These are phyloP conservation scores for Pemphigus obesinymphae DNA, from an alignment of 1,140 invertebrate genomes.

Conservation along the genomic window DNA sequence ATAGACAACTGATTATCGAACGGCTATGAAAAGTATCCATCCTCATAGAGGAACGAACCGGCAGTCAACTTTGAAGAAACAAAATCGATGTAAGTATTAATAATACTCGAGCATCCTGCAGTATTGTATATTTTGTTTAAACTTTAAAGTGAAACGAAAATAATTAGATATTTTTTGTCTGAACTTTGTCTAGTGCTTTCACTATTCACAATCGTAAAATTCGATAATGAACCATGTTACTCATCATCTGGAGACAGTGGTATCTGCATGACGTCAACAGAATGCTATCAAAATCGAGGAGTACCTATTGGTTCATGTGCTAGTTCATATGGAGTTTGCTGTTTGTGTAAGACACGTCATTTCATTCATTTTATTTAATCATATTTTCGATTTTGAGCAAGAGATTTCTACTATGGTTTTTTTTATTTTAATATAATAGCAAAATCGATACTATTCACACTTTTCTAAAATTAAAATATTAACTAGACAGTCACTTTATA, in stretches of 20 bases:
- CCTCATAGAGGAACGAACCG: neutral
- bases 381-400: too few relatives aligned
- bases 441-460: too few relatives aligned
- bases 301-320: constrained; percentile 69
- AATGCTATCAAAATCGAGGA: constrained; percentile 65
- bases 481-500: too few relatives aligned
- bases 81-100: constrained; percentile 20
- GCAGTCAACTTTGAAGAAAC: constrained; percentile 7
- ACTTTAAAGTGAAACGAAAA: neutral
- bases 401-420: too few relatives aligned
- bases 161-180: neutral
- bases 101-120: too few relatives aligned
- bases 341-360: constrained; percentile 59
- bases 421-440: neutral
- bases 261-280: constrained; percentile 64
- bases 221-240: constrained; percentile 64
- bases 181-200: constrained; percentile 59
- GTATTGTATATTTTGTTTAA: neutral
- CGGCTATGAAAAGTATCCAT: neutral
- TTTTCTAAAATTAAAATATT: too few relatives aligned
- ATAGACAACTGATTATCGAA: neutral
- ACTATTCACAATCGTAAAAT: constrained; percentile 68
- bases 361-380: too few relatives aligned
- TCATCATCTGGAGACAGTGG: constrained; percentile 69
- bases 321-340: constrained; percentile 69